Base-by-base conservation (phyloP, 2,888 invertebrate genomes). In the Isoperla grammatica region DNA sequence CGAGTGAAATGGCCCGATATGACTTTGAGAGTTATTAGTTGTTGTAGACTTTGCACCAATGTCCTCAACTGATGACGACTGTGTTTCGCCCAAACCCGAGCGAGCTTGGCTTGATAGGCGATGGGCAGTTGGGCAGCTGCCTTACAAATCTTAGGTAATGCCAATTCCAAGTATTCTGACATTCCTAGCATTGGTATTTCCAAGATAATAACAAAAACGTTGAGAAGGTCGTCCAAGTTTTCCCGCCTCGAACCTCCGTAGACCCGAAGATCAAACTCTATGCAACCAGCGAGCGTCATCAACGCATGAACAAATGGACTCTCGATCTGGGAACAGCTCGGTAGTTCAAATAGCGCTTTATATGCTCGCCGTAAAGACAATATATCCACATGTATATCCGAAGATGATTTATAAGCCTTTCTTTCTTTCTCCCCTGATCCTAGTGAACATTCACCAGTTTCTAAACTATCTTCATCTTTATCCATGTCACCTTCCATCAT, bases 11-110 rank as follows among this genome's bases (percentile, higher is more conserved):
- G 83, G 2, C 86, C 86, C 42, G 88, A 85, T 62, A 94, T 87
- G 9, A 94, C 88, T 71, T 88, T 83, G 17, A 94, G 77, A 0
- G 94, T 93, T 65, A 95, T 89, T 46, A 95, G 79, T 71, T 95
- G 94, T n/a, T 29, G 29, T 29, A 29, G n/a, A 20, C 87, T 85
- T 70, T 90, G 86, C 61, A 91, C 72, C 54, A 90, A 81, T 65
- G 80, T 81, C 20, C 83, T 81, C 48, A 91, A 75, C 60, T 78
- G 75, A 12, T 37, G 37, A 35, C 79, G 81, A 68, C 83, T 83
- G 67, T 85, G 82, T 42, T 79, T 79, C 0, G 90, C 85, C 93
- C 93, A 94, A 12, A 88, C 82, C 1, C 85, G 79, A 90, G 92
- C 56, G 95, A 73, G 69, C 85, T 84, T 1, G 88, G 91, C 78